Evolutionary conservation across 2,113 vertebrate genomes (phyloP).

Genomic region (Phyllostomus discolor): DNA sequence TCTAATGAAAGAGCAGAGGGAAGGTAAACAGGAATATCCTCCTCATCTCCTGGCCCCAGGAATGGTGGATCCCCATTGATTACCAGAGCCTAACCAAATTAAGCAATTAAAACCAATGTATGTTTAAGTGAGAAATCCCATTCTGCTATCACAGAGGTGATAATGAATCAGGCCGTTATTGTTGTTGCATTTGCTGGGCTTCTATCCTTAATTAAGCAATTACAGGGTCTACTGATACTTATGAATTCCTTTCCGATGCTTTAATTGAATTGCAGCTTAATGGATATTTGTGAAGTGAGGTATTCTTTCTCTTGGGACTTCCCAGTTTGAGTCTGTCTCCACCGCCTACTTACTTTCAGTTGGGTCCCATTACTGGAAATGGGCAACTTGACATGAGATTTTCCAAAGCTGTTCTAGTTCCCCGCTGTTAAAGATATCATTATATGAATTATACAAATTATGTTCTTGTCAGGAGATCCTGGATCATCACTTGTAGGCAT

Average conservation of each 20-base stretch:
- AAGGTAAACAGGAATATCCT: slow-evolving; percentile 7
- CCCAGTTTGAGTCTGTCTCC: slow-evolving; percentile 49
- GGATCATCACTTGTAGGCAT: neutral
- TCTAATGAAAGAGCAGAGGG: slow-evolving; percentile 28
- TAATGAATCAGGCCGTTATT: slow-evolving; percentile 71
- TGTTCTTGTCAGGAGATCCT: neutral
- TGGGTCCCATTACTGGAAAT: slow-evolving; percentile 37
- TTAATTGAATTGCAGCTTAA: slow-evolving; percentile 77
- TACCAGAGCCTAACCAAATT: slow-evolving; percentile 59
- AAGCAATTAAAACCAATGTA: slow-evolving; percentile 58
- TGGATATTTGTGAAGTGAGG: slow-evolving; percentile 72
- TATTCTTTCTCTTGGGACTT: slow-evolving; percentile 58
- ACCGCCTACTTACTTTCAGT: slow-evolving; percentile 33
- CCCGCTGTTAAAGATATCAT: neutral
- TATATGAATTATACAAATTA: neutral
- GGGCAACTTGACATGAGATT: neutral
- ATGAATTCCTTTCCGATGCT: slow-evolving; percentile 73
- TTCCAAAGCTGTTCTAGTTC: neutral
- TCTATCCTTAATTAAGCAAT: slow-evolving; percentile 78
- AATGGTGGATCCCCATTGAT: slow-evolving; percentile 61
- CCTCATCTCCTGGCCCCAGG: slow-evolving; percentile 43
- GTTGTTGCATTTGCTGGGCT: slow-evolving; percentile 70
- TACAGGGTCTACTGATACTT: slow-evolving; percentile 75
- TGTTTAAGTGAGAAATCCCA: slow-evolving; percentile 68
- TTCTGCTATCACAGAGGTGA: slow-evolving; percentile 66